A percentile compares a stretch with the other conserved stretches of the same genome.
Evolutionary conservation across 30 jellyfish, hydroid and myxozoan genomes (phyloP).

Genomic region (Hydra vulgaris): DNA sequence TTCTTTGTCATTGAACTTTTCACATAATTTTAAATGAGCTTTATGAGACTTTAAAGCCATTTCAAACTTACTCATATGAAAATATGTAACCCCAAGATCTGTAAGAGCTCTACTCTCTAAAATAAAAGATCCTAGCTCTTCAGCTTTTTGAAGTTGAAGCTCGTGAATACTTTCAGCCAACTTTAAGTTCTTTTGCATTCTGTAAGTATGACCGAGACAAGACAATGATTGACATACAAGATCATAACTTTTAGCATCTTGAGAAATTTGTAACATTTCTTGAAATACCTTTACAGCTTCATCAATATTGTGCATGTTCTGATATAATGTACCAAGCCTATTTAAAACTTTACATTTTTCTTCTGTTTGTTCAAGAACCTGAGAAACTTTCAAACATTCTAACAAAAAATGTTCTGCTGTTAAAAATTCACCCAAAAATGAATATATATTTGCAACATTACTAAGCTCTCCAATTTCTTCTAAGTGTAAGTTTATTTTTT

Average conservation of each 20-base stretch:
- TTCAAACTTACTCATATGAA: constrained; percentile 63
- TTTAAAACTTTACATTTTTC: constrained; percentile 47
- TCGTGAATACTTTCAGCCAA: constrained; percentile 74
- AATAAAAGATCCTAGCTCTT: constrained; percentile 41
- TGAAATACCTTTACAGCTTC: constrained; percentile 45
- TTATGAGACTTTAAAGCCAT: constrained; percentile 78
- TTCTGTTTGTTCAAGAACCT: constrained; percentile 19
- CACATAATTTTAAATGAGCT: constrained; percentile 52
- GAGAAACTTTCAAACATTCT: constrained; percentile 52
- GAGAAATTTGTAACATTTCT: constrained; percentile 47
- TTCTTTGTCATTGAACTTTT: constrained; percentile 73
- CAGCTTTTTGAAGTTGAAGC: constrained; percentile 59
- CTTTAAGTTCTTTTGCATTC: constrained; percentile 53
- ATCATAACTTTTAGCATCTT: constrained; percentile 28
- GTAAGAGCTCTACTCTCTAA: constrained; percentile 86
- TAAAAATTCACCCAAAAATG: constrained; percentile 72
- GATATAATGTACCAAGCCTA: constrained; percentile 66
- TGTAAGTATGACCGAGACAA: constrained; percentile 76
- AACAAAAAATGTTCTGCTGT: constrained; percentile 59
- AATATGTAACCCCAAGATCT: constrained; percentile 77
- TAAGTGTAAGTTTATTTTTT: constrained; percentile 42
- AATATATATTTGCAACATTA: constrained; percentile 69
- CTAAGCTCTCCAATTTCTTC: constrained; percentile 86
- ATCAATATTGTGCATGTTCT: constrained; percentile 48
- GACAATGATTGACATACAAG: constrained; percentile 68